A percentile compares a stretch with the other conserved stretches of the same genome.
Conservation (phyloP, 2,113 vertebrate species). For the Chloropsis hardwickii region DNA sequence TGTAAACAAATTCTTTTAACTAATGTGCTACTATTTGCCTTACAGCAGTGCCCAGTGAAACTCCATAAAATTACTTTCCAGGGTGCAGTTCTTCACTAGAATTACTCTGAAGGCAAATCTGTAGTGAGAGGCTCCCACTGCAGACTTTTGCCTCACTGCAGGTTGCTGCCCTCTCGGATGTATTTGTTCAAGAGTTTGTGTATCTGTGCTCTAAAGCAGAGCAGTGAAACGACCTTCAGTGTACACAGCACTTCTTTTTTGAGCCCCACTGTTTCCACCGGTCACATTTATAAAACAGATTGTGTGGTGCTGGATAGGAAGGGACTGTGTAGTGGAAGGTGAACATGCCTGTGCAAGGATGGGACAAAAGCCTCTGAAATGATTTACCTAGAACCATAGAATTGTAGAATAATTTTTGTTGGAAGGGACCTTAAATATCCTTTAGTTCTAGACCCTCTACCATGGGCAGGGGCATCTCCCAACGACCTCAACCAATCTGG, state of each 20-base stretch:
- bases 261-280: neutral
- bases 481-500: too few species aligned
- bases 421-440: neutral
- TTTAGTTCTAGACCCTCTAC: neutral
- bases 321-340: neutral
- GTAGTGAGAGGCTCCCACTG: neutral
- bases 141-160: neutral
- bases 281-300: neutral
- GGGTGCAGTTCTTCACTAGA: neutral
- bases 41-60: neutral
- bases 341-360: neutral
- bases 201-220: neutral
- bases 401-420: neutral
- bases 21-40: neutral
- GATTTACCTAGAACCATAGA: neutral
- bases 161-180: neutral
- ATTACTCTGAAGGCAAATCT: neutral
- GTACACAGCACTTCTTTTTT: neutral
- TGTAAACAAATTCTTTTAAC: slow-evolving; percentile 40
- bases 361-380: neutral
- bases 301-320: neutral
- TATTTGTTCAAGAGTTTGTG: neutral
- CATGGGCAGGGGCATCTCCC: neutral
- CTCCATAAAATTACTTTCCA: slow-evolving; percentile 1
- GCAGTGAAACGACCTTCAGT: neutral